Evolutionary conservation across 1,140 invertebrate genomes (phyloP).

Genomic region (Platorchestia sp.): DNA sequence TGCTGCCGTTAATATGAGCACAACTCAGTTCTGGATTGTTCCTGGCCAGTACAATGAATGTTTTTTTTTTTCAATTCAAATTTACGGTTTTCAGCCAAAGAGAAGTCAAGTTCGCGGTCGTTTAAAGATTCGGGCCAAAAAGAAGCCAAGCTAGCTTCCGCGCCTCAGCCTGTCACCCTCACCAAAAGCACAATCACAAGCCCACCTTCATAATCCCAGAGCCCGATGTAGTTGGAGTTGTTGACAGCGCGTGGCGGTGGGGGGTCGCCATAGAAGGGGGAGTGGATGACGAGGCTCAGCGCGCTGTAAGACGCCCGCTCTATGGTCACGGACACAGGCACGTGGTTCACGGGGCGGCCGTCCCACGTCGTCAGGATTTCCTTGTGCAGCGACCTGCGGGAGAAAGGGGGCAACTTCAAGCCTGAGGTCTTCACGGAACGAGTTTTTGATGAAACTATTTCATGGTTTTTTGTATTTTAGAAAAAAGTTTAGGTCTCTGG

Average conservation of each 20-base stretch:
- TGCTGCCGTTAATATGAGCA: too few species aligned
- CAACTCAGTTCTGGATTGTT: too few species aligned
- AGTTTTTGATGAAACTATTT: not conserved
- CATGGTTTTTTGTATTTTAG: not conserved
- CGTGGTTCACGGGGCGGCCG: slow-evolving; percentile 34
- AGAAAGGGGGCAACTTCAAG: not conserved
- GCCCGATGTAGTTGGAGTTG: slow-evolving; percentile 15
- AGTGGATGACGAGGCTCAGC: not conserved
- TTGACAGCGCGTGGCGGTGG: not conserved
- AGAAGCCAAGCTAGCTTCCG: too few species aligned
- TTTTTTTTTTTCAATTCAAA: too few species aligned
- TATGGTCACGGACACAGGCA: slow-evolving; percentile 12
- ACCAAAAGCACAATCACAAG: too few species aligned
- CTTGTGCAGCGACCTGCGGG: slow-evolving; percentile 17
- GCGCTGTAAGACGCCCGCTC: not conserved
- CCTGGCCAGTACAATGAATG: too few species aligned
- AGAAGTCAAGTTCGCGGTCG: too few species aligned
- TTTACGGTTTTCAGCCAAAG: too few species aligned
- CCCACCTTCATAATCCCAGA: slow-evolving; percentile 21
- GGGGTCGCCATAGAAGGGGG: not conserved
- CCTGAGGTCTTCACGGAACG: not conserved
- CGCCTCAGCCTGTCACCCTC: too few species aligned
- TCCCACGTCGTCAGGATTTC: slow-evolving; percentile 48
- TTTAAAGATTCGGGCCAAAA: too few species aligned
- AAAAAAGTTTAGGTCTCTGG: too few species aligned